Conservation (phyloP, 1,140 invertebrate genomes). For the Drosophila carrolli region DNA sequence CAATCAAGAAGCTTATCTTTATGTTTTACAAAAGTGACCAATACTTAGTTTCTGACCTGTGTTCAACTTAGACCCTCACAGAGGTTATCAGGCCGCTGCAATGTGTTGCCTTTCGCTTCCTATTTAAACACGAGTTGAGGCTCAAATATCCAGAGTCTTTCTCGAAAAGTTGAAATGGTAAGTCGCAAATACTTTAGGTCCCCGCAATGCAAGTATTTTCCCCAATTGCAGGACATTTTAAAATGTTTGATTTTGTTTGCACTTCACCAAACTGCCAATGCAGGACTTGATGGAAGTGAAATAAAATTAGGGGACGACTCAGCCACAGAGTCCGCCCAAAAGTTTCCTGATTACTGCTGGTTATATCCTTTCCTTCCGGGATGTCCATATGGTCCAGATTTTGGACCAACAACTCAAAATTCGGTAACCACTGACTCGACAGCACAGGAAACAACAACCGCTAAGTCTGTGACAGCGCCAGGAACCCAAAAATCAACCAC, state of each 20-base stretch:
- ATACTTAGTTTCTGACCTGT: not conserved
- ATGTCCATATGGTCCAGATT: not conserved
- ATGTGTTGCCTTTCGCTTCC: not conserved
- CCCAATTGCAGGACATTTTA: not conserved
- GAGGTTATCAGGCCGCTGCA: not conserved
- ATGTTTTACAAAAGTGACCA: not conserved
- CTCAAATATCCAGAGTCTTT: not conserved
- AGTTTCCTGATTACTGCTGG: not conserved
- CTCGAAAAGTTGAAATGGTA: constrained; percentile 7
- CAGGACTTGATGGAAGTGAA: not conserved
- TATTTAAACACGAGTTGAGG: not conserved
- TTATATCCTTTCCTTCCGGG: not conserved
- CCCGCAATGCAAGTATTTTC: not conserved
- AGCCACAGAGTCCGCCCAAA: not conserved
- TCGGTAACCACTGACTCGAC: too few relatives aligned
- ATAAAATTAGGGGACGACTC: not conserved
- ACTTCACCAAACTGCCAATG: not conserved
- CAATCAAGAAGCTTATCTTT: not conserved
- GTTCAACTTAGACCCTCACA: constrained; percentile 3
- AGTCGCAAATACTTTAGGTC: not conserved
- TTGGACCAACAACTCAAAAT: too few relatives aligned
- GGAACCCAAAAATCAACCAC: too few relatives aligned
- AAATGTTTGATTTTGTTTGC: not conserved
- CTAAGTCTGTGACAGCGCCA: too few relatives aligned
- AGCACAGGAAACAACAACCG: not conserved